These are phyloP conservation scores for Eutolmus rufibarbis DNA, from an alignment of 2,888 invertebrate species.

Conservation along the genomic window DNA sequence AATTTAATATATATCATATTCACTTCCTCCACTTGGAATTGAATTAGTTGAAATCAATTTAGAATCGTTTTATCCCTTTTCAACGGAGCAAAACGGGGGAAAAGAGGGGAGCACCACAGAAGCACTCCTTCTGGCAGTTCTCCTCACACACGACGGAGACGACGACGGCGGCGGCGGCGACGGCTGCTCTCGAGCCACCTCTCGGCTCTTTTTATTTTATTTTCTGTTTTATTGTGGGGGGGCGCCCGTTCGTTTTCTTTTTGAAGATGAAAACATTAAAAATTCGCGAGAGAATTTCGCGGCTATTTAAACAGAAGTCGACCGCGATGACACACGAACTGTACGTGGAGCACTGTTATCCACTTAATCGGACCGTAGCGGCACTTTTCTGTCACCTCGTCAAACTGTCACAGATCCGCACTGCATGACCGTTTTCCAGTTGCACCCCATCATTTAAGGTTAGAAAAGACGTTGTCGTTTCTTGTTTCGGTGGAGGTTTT, in stretches of 20 bases:
- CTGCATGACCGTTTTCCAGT: not conserved
- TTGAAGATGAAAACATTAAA: not conserved
- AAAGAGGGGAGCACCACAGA: not conserved
- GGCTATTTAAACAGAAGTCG: not conserved
- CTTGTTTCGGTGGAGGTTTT: too few species aligned
- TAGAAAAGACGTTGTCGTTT: not conserved
- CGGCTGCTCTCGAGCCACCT: not conserved
- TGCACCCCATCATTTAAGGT: not conserved
- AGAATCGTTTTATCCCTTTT: not conserved
- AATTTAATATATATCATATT: constrained; percentile 23
- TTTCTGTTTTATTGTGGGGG: not conserved
- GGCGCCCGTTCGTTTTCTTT: not conserved
- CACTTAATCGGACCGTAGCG: not conserved
- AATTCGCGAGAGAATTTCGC: not conserved
- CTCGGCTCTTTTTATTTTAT: not conserved
- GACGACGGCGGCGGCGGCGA: not conserved
- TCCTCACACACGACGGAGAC: not conserved
- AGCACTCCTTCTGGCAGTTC: not conserved
- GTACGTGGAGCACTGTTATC: not conserved
- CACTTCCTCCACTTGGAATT: constrained; percentile 6
- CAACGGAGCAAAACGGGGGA: not conserved
- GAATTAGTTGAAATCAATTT: not conserved
- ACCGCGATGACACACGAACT: not conserved
- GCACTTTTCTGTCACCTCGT: not conserved
- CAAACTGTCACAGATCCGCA: not conserved